A percentile compares a stretch with the other conserved stretches of the same genome.
phyloP scores from a whole-genome alignment of 2,888 invertebrate genomes.

The Crematogaster levior region DNA sequence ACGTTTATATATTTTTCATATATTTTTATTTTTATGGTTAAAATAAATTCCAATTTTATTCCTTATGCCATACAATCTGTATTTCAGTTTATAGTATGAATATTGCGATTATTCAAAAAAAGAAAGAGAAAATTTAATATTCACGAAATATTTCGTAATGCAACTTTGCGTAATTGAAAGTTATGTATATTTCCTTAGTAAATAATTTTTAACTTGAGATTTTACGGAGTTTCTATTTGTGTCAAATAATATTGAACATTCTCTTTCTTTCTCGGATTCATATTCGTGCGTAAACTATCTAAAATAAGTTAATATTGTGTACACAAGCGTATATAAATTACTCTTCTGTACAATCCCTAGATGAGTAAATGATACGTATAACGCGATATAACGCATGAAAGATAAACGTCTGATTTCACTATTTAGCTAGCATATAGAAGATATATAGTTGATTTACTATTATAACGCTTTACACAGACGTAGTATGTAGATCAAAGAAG shows the following conservation, averaged over 20 bases:
- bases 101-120: neutral
- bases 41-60: neutral
- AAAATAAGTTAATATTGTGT: neutral
- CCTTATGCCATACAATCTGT: neutral
- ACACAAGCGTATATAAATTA: neutral
- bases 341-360: neutral
- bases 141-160: neutral
- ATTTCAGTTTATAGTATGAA: too few species aligned
- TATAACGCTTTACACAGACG: constrained; percentile 17
- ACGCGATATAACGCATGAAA: neutral
- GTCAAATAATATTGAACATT: constrained; percentile 1
- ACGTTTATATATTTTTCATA: neutral
- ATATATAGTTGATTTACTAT: constrained; percentile 41
- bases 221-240: neutral
- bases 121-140: neutral
- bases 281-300: neutral
- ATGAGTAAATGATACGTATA: neutral
- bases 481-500: constrained; percentile 11
- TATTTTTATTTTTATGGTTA: neutral
- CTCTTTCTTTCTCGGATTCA: neutral
- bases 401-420: constrained; percentile 12
- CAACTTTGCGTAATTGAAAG: neutral
- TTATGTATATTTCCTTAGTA: neutral
- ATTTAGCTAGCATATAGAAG: neutral
- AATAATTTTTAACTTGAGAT: constrained; percentile 1